Evolutionary conservation across 2,888 invertebrate species (phyloP).

Genomic region (Lysandra coridon): DNA sequence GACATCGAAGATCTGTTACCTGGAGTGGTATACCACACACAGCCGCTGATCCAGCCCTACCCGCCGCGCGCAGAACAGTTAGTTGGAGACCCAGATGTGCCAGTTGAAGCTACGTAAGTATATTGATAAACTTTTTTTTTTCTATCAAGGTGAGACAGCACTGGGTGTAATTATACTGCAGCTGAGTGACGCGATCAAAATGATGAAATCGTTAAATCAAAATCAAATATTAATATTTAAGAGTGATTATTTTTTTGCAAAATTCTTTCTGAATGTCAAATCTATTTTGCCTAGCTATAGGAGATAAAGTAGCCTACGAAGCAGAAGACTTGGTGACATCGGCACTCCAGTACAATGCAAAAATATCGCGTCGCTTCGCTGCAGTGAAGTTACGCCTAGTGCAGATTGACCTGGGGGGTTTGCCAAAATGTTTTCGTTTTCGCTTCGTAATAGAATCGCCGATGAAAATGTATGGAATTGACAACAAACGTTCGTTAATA

Average conservation of each 20-base stretch:
- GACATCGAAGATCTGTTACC: slow-evolving; percentile 80
- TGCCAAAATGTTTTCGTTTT: too few relatives aligned
- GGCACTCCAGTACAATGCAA: too few relatives aligned
- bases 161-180: background rate
- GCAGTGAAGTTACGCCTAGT: background rate
- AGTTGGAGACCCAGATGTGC: slow-evolving; percentile 85
- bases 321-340: too few relatives aligned
- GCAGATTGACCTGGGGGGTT: background rate
- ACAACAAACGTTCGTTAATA: too few relatives aligned
- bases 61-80: slow-evolving; percentile 85
- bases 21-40: slow-evolving; percentile 82
- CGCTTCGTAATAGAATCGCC: too few relatives aligned
- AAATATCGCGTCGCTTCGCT: background rate
- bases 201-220: too few relatives aligned
- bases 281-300: too few relatives aligned
- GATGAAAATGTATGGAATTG: too few relatives aligned
- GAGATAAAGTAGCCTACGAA: too few relatives aligned
- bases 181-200: background rate
- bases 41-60: slow-evolving; percentile 85
- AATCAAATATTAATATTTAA: too few relatives aligned
- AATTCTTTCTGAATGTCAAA: too few relatives aligned
- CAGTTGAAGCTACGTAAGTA: slow-evolving; percentile 90
- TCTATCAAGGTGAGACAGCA: background rate
- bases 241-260: too few relatives aligned
- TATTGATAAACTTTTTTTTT: background rate